Evolutionary conservation across 1,140 invertebrate species (phyloP).

Genomic region (Calosoma granatense): DNA sequence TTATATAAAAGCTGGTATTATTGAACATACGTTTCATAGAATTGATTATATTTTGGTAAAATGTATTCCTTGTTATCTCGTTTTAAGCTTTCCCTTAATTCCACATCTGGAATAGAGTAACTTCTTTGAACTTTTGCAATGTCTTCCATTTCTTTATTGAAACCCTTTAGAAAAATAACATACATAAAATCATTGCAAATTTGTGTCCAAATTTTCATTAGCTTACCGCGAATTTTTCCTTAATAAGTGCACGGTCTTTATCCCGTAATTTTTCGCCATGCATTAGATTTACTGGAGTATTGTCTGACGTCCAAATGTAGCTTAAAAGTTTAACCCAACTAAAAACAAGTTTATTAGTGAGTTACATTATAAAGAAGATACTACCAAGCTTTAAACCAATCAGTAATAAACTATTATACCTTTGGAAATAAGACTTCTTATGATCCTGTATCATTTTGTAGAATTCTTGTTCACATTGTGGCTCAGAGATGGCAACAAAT

Average conservation of each 20-base stretch:
- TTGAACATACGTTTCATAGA: too few relatives aligned
- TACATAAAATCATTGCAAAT: too few relatives aligned
- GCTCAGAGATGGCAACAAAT: slow-evolving; percentile 64
- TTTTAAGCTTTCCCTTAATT: too few relatives aligned
- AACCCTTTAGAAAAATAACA: too few relatives aligned
- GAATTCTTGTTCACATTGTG: slow-evolving; percentile 73
- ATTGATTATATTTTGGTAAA: too few relatives aligned
- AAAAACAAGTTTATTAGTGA: too few relatives aligned
- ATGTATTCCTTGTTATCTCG: too few relatives aligned
- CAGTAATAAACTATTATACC: slow-evolving; percentile 38
- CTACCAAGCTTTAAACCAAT: slow-evolving; percentile 1
- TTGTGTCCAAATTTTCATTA: too few relatives aligned
- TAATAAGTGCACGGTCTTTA: slow-evolving; percentile 81
- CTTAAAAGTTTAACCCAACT: slow-evolving; percentile 78
- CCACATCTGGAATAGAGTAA: too few relatives aligned
- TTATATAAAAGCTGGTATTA: too few relatives aligned
- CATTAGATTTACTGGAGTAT: slow-evolving; percentile 47
- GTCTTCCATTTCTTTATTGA: too few relatives aligned
- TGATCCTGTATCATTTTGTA: slow-evolving; percentile 72
- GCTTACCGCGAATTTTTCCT: slow-evolving; percentile 84
- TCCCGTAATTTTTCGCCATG: slow-evolving; percentile 67
- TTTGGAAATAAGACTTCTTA: slow-evolving; percentile 65
- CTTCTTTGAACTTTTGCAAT: too few relatives aligned
- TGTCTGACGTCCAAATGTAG: slow-evolving; percentile 56
- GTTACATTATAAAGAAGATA: slow-evolving; percentile 22